phyloP scores from a whole-genome alignment of 2,113 vertebrate genomes.

The Pygoscelis antarcticus region DNA sequence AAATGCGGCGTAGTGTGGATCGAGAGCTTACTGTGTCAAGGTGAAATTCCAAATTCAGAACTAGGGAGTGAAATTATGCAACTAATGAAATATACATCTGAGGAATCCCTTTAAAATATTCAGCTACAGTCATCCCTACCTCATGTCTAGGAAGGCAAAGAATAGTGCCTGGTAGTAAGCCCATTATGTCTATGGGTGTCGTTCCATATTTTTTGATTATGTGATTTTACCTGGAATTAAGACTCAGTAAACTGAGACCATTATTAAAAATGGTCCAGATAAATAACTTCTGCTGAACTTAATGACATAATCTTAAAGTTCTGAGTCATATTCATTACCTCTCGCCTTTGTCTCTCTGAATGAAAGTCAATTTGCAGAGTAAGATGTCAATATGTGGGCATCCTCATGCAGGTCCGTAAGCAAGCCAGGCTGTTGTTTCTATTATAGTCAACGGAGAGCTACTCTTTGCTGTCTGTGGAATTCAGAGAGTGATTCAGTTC shows the following conservation, averaged over 20 bases:
- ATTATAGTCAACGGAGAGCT: neutral
- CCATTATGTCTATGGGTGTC: neutral
- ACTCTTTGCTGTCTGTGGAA: neutral
- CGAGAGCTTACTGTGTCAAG: neutral
- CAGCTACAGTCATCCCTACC: neutral
- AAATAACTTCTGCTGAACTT: neutral
- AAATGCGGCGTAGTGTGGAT: fast-evolving
- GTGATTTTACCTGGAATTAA: neutral
- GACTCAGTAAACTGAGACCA: neutral
- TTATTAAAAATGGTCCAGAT: neutral
- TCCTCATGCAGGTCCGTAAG: neutral
- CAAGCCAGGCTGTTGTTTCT: neutral
- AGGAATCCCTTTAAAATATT: conserved; percentile 8
- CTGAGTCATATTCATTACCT: neutral
- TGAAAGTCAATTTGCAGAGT: neutral
- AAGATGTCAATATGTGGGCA: neutral
- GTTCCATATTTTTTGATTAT: neutral
- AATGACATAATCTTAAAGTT: neutral
- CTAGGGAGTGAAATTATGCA: neutral
- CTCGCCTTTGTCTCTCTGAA: neutral
- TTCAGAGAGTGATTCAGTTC: neutral
- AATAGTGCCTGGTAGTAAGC: neutral
- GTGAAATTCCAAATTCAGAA: neutral
- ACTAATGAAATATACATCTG: neutral
- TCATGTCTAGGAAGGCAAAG: neutral